These are phyloP conservation scores for Mus minutoides DNA, from an alignment of 2,797 vertebrate genomes.

Conservation along the genomic window DNA sequence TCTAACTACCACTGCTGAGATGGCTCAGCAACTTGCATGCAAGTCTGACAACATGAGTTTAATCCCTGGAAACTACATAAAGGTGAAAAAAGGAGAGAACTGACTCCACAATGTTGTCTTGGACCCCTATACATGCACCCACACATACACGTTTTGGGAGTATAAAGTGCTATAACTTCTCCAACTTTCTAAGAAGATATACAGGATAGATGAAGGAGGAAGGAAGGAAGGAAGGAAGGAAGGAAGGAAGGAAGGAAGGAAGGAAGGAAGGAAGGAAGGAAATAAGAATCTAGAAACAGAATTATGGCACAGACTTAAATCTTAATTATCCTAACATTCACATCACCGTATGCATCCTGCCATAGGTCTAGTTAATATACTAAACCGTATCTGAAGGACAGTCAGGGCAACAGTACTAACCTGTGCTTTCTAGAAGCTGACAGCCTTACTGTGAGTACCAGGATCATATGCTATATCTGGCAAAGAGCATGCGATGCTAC, in stretches of 20 bases:
- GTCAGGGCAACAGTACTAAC: neutral
- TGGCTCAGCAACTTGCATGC: neutral
- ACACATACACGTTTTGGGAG: neutral
- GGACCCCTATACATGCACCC: neutral
- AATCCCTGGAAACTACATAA: neutral
- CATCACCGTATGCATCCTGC: neutral
- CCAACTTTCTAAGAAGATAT: constrained; percentile 50
- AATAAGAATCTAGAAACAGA: neutral
- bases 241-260: neutral
- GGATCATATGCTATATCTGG: constrained; percentile 14
- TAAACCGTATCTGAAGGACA: neutral
- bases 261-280: neutral
- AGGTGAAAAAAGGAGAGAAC: neutral
- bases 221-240: neutral
- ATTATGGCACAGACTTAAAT: constrained; percentile 16
- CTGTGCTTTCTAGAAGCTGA: constrained; percentile 49
- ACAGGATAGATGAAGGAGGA: neutral
- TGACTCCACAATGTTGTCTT: neutral
- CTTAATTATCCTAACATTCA: constrained; percentile 46
- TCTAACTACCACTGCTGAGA: neutral
- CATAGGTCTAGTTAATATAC: neutral
- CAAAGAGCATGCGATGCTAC: constrained; percentile 13
- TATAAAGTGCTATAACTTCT: neutral
- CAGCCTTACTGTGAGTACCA: neutral
- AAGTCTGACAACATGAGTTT: neutral